Percentiles rank a stretch among this genome's conserved stretches.
Conservation (phyloP, 2,888 invertebrate genomes). For the Pomacea canaliculata region DNA sequence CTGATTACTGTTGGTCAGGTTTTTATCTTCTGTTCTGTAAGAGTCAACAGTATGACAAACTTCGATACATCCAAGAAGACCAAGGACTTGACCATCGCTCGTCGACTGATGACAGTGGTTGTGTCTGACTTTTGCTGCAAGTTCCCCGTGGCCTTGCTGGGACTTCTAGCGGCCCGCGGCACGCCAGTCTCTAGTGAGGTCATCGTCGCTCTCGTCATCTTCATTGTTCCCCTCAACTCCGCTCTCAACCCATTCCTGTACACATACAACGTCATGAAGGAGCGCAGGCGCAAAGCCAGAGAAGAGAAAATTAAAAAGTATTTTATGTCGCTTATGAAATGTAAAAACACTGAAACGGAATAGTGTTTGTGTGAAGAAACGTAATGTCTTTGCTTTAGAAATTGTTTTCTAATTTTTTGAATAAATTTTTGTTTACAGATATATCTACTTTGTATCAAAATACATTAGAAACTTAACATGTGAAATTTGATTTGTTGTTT, state of each 20-base stretch:
- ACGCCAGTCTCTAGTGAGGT: conserved; percentile 3
- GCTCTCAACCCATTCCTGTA: not conserved
- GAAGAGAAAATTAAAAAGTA: not conserved
- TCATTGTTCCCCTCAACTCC: not conserved
- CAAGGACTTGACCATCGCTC: not conserved
- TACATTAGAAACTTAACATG: too few relatives aligned
- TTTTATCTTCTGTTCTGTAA: not conserved
- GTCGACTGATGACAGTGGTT: not conserved
- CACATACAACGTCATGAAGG: not conserved
- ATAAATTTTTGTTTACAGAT: too few relatives aligned
- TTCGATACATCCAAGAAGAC: not conserved
- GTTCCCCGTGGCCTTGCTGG: not conserved
- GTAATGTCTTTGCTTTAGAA: too few relatives aligned
- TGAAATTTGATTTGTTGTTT: too few relatives aligned
- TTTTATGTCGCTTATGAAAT: not conserved
- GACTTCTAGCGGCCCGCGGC: not conserved
- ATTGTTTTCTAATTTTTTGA: too few relatives aligned
- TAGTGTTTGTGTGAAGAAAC: too few relatives aligned
- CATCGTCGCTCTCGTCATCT: not conserved
- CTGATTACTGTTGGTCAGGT: not conserved
- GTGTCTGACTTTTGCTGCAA: not conserved
- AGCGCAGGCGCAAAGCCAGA: not conserved
- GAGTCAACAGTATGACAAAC: not conserved
- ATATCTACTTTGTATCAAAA: too few relatives aligned
- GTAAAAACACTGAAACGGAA: too few relatives aligned